Percentiles rank a stretch among this genome's conserved stretches.
Conservation (phyloP, 2,888 invertebrate species). For the Orthosia cruda region DNA sequence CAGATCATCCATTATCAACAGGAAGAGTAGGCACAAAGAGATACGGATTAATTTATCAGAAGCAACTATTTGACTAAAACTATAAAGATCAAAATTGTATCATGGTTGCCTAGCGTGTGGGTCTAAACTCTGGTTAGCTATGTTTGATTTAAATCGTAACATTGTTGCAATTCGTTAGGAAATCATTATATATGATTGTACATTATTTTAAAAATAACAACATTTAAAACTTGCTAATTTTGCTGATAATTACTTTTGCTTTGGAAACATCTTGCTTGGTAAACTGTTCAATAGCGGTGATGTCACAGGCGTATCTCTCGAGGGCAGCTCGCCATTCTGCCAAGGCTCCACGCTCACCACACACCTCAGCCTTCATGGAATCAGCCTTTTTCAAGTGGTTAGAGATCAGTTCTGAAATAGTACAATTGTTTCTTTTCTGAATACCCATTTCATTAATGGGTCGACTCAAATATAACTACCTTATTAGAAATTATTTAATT, state of each 20-base stretch:
- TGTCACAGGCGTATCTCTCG: slow-evolving; percentile 93
- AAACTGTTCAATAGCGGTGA: slow-evolving; percentile 94
- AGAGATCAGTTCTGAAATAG: slow-evolving; percentile 86
- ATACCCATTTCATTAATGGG: not conserved
- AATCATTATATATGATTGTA: too few species aligned
- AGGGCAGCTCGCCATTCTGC: slow-evolving; percentile 94
- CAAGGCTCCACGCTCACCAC: slow-evolving; percentile 93
- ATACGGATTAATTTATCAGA: too few species aligned
- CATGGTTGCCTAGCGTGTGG: not conserved
- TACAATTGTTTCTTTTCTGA: not conserved
- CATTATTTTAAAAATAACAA: too few species aligned
- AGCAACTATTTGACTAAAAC: not conserved
- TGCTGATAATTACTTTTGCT: slow-evolving; percentile 88
- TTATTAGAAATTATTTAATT: too few species aligned
- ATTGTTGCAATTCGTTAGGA: too few species aligned
- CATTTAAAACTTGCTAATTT: not conserved
- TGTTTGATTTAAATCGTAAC: too few species aligned
- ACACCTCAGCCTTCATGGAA: slow-evolving; percentile 92
- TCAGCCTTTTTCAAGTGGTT: slow-evolving; percentile 93
- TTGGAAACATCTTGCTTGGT: slow-evolving; percentile 94
- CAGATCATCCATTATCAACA: too few species aligned
- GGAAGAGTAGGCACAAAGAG: too few species aligned
- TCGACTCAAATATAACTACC: not conserved
- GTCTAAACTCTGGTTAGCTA: too few species aligned
- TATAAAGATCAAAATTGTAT: not conserved